These are phyloP conservation scores for Trachurus trachurus DNA, from an alignment of 2,797 vertebrate genomes.

Conservation along the genomic window DNA sequence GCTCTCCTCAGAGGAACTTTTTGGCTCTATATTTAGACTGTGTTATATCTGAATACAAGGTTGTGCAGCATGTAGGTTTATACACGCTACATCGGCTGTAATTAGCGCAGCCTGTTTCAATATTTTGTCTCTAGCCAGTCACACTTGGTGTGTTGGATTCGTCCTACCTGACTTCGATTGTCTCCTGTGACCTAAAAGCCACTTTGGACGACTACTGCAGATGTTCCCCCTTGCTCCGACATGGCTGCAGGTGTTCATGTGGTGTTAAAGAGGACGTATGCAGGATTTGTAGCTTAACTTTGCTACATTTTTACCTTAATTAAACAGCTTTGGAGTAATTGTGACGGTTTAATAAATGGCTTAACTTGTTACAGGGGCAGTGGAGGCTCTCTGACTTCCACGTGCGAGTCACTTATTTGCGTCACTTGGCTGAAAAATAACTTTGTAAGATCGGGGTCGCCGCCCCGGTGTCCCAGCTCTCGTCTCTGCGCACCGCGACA, in stretches of 20 bases:
- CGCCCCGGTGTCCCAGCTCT: too few species aligned
- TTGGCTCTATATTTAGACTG: not conserved
- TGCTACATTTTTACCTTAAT: too few species aligned
- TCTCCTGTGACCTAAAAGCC: slow-evolving; percentile 9
- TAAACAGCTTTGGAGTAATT: too few species aligned
- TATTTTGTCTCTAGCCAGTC: not conserved
- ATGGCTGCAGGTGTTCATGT: not conserved
- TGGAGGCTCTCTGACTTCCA: too few species aligned
- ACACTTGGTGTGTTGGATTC: slow-evolving; percentile 23
- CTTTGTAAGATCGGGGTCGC: too few species aligned
- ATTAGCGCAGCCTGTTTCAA: not conserved
- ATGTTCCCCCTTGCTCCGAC: not conserved
- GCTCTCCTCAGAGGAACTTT: slow-evolving; percentile 3
- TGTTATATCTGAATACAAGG: not conserved
- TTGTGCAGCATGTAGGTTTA: not conserved
- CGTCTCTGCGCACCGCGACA: too few species aligned
- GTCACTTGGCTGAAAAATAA: too few species aligned
- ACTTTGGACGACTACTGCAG: slow-evolving; percentile 1
- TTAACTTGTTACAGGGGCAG: too few species aligned
- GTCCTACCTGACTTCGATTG: slow-evolving; percentile 7
- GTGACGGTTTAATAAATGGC: too few species aligned
- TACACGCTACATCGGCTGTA: not conserved
- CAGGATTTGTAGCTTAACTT: too few species aligned
- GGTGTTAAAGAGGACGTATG: not conserved
- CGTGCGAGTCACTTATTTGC: too few species aligned